Evolutionary conservation across 2,888 invertebrate genomes (phyloP).

Genomic region (Diploptera punctata): DNA sequence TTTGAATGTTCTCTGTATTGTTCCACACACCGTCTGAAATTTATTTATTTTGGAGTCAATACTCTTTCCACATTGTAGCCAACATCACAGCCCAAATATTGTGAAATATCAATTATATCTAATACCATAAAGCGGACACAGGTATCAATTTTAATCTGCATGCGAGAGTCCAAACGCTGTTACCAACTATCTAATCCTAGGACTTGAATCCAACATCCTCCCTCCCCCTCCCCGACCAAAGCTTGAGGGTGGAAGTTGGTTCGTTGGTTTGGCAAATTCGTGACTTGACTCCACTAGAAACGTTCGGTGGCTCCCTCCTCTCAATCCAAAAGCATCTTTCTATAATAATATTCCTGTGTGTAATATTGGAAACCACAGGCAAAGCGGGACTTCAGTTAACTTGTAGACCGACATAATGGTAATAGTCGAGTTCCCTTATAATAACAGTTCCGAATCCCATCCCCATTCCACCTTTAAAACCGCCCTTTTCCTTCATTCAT

Average conservation of each 20-base stretch:
- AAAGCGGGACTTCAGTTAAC: slow-evolving; percentile 6
- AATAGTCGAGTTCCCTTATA: slow-evolving; percentile 16
- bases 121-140: no score
- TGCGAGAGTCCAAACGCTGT: neutral
- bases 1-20: no score
- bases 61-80: no score
- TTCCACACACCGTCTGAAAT: no score
- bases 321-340: neutral
- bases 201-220: neutral
- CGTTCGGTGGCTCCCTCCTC: neutral
- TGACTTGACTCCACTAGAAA: slow-evolving; percentile 22
- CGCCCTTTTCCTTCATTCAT: neutral
- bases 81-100: no score
- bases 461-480: neutral
- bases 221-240: neutral
- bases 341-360: slow-evolving; percentile 14
- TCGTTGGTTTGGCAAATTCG: slow-evolving; percentile 29
- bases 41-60: no score
- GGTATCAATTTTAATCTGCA: neutral
- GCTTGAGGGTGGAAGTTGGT: slow-evolving; percentile 27
- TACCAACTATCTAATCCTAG: slow-evolving; percentile 15
- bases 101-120: no score
- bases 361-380: slow-evolving; percentile 14
- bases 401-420: slow-evolving; percentile 18
- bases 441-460: neutral